Percentiles rank a stretch among this genome's conserved stretches.
These are phyloP conservation scores for Sus cebifrons DNA, from an alignment of 2,797 vertebrate genomes.

Conservation along the genomic window DNA sequence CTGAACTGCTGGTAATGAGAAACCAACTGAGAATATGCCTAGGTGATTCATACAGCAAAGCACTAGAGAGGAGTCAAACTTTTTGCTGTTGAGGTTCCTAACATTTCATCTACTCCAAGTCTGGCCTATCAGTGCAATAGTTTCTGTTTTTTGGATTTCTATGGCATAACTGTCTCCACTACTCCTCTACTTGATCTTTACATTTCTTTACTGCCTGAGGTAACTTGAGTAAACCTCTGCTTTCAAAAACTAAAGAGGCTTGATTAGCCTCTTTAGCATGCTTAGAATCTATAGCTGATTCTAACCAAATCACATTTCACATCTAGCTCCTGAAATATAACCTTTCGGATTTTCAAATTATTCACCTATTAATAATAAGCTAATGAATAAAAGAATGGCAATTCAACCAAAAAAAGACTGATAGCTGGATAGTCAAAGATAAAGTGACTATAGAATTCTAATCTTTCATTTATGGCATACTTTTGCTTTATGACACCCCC, in stretches of 20 bases:
- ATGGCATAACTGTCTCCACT: not conserved
- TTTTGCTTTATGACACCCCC: not conserved
- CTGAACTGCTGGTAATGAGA: not conserved
- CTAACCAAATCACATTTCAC: conserved; percentile 51
- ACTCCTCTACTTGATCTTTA: conserved; percentile 9
- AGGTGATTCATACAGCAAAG: not conserved
- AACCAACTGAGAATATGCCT: not conserved
- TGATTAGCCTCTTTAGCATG: not conserved
- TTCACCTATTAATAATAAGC: conserved; percentile 38
- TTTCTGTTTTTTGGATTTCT: not conserved
- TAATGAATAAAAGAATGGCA: conserved; percentile 34
- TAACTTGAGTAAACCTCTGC: conserved; percentile 11
- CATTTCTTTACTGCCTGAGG: not conserved
- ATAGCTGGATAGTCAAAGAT: conserved; percentile 6
- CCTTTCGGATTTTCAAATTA: conserved; percentile 43
- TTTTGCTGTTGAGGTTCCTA: not conserved
- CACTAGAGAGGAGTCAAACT: not conserved
- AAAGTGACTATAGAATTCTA: not conserved
- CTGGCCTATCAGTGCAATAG: not conserved
- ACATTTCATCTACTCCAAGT: not conserved
- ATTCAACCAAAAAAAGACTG: not conserved
- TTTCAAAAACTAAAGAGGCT: conserved; percentile 4
- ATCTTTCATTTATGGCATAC: not conserved
- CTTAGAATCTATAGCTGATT: conserved; percentile 54
- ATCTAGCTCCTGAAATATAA: not conserved